A percentile compares a stretch with the other conserved stretches of the same genome.
phyloP scores from a whole-genome alignment of 2,888 invertebrate genomes.

The Vesta saturnalis region DNA sequence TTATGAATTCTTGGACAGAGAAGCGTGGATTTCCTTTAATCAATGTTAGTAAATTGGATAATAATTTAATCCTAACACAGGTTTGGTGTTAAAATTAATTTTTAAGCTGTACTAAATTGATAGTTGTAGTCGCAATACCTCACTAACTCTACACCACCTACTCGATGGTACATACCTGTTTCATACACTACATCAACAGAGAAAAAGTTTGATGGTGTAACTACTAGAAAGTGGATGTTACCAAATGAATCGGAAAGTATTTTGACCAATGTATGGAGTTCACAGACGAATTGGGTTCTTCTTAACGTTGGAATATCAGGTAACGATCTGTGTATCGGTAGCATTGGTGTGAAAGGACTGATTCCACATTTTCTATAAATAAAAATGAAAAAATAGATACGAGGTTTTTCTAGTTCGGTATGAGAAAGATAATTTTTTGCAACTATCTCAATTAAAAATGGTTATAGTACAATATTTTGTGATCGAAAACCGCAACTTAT shows the following conservation, averaged over 20 bases:
- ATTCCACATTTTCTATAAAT: too few species aligned
- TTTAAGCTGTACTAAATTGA: background rate
- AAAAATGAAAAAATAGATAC: too few species aligned
- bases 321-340: too few species aligned
- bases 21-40: conserved; percentile 19
- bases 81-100: background rate
- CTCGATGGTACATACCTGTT: conserved; percentile 63
- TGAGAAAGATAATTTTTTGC: too few species aligned
- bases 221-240: conserved; percentile 52
- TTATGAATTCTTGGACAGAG: conserved; percentile 18
- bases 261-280: conserved; percentile 17
- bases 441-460: too few species aligned
- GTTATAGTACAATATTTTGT: too few species aligned
- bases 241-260: conserved; percentile 14
- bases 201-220: conserved; percentile 57
- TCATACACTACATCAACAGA: conserved; percentile 62
- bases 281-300: conserved; percentile 63
- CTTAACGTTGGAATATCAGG: conserved; percentile 69
- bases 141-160: background rate
- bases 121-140: background rate
- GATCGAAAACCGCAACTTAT: too few species aligned
- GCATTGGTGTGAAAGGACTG: too few species aligned
- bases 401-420: too few species aligned
- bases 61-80: background rate
- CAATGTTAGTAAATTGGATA: background rate